phyloP scores from a whole-genome alignment of 2,113 vertebrate species.

The Pholis gunnellus region DNA sequence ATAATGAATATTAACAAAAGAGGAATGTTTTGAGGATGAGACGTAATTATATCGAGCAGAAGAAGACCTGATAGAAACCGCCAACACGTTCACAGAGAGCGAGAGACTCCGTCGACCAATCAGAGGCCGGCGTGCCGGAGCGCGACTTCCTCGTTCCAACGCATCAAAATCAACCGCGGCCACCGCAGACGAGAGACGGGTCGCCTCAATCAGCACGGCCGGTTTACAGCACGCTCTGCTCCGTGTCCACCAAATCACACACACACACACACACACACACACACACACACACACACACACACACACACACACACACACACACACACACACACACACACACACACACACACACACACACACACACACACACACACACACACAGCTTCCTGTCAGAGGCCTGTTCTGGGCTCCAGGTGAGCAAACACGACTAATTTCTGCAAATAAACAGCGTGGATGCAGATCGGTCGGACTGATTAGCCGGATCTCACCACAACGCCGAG shows the following conservation, averaged over 20 bases:
- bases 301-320: conserved; percentile 14
- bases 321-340: conserved; percentile 13
- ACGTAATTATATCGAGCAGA: too few species aligned
- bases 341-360: conserved; percentile 37
- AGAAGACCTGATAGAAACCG: too few species aligned
- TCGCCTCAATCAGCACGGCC: conserved; percentile 47
- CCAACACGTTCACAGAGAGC: neutral
- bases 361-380: conserved; percentile 21
- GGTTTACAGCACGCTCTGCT: conserved; percentile 36
- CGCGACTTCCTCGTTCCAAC: conserved; percentile 26
- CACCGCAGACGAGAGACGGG: conserved; percentile 45
- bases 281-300: conserved; percentile 1
- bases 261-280: conserved; percentile 10
- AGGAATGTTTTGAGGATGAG: neutral
- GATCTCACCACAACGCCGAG: conserved; percentile 46
- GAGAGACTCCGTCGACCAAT: conserved; percentile 28
- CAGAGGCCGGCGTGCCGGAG: neutral
- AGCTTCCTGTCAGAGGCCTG: conserved; percentile 39
- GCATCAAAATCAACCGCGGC: conserved; percentile 34
- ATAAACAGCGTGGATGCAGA: conserved; percentile 74
- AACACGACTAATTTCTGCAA: conserved; percentile 81
- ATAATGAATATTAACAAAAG: neutral
- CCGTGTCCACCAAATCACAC: neutral
- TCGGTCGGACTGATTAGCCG: conserved; percentile 69
- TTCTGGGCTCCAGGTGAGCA: conserved; percentile 77